These are phyloP conservation scores for Autographa pulchrina DNA, from an alignment of 2,888 invertebrate species.

Conservation along the genomic window DNA sequence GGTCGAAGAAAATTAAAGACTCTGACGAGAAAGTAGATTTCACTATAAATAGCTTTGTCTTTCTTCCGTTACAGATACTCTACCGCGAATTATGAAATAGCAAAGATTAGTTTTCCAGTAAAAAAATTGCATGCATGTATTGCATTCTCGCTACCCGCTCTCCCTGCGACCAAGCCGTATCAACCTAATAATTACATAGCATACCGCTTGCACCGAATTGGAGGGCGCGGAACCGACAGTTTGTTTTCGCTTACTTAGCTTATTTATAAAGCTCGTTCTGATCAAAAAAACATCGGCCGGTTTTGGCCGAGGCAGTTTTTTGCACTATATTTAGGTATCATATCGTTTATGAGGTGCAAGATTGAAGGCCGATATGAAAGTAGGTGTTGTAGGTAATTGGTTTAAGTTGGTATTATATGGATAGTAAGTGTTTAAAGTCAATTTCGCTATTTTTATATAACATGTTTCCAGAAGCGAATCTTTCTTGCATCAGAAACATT, in stretches of 20 bases:
- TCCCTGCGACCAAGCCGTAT: slow-evolving; percentile 40
- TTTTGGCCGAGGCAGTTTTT: slow-evolving; percentile 45
- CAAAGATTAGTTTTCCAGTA: too few relatives aligned
- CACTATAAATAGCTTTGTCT: too few relatives aligned
- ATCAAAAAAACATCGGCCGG: slow-evolving; percentile 44
- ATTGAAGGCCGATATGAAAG: slow-evolving; percentile 39
- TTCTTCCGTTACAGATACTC: too few relatives aligned
- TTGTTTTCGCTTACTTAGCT: slow-evolving; percentile 70
- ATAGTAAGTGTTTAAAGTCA: too few relatives aligned
- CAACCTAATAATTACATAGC: slow-evolving; percentile 71
- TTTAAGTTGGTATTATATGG: too few relatives aligned
- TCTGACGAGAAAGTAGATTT: too few relatives aligned
- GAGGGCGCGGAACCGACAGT: slow-evolving; percentile 70
- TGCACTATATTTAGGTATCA: slow-evolving; percentile 52
- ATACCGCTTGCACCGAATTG: slow-evolving; percentile 71
- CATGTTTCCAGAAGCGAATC: neutral
- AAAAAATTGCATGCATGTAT: too few relatives aligned
- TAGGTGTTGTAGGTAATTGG: slow-evolving; percentile 27
- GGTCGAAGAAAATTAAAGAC: too few relatives aligned
- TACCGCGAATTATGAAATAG: too few relatives aligned
- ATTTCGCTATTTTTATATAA: neutral
- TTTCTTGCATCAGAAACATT: neutral
- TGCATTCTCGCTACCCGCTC: slow-evolving; percentile 29
- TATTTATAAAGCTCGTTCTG: slow-evolving; percentile 44
- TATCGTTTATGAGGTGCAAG: slow-evolving; percentile 40